These are phyloP conservation scores for Podiceps cristatus DNA, from an alignment of 2,113 vertebrate genomes.

Conservation along the genomic window DNA sequence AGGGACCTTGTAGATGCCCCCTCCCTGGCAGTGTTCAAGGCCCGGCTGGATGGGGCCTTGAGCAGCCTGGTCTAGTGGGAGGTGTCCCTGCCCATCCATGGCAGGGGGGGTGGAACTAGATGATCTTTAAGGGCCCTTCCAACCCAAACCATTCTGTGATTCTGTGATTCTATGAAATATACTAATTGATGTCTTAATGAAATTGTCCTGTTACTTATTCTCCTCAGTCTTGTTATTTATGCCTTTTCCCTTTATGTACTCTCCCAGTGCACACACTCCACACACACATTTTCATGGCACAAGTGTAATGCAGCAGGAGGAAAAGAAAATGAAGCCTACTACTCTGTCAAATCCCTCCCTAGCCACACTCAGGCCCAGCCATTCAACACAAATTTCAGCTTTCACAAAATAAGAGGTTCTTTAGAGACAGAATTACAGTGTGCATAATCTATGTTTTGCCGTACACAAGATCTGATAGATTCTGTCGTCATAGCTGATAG, in stretches of 20 bases:
- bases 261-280: accelerated
- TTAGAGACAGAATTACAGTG: background rate
- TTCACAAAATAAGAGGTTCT: background rate
- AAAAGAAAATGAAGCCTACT: background rate
- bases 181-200: background rate
- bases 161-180: background rate
- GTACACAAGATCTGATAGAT: background rate
- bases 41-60: too few relatives aligned
- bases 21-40: too few relatives aligned
- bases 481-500: background rate
- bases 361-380: background rate
- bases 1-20: too few relatives aligned
- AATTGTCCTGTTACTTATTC: background rate
- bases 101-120: too few relatives aligned
- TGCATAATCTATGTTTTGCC: background rate
- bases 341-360: background rate
- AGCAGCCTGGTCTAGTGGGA: too few relatives aligned
- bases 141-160: too few relatives aligned
- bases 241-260: background rate
- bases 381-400: background rate
- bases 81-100: too few relatives aligned
- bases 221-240: background rate
- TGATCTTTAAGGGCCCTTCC: too few relatives aligned
- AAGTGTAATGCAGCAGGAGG: background rate
- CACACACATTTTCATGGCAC: background rate